A percentile compares a stretch with the other conserved stretches of the same genome.
phyloP scores from a whole-genome alignment of 1,140 invertebrate genomes.

The Neomicropteryx cornuta region DNA sequence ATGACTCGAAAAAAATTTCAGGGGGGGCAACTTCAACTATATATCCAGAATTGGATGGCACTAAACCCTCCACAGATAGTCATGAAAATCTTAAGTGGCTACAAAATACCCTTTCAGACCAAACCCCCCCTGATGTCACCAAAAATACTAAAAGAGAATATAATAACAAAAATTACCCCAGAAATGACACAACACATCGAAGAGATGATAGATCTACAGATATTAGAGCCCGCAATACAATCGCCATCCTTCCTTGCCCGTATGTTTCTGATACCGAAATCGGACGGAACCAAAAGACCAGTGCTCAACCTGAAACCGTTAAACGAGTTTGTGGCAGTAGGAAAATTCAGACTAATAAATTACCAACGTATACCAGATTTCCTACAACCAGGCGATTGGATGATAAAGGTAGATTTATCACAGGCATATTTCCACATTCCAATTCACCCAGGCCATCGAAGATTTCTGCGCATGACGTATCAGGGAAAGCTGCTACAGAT shows the following conservation, averaged over 20 bases:
- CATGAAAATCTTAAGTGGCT: too few species aligned
- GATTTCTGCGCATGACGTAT: conserved; percentile 10
- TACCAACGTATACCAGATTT: conserved; percentile 7
- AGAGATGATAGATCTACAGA: too few species aligned
- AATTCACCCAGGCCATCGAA: conserved; percentile 7
- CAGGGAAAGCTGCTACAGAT: conserved; percentile 11
- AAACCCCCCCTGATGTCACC: too few species aligned
- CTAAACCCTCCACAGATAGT: too few species aligned
- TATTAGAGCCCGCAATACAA: too few species aligned
- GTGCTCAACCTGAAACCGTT: conserved; percentile 5
- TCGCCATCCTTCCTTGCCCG: conserved; percentile 4
- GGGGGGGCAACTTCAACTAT: too few species aligned
- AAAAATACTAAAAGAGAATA: too few species aligned
- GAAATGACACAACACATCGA: too few species aligned
- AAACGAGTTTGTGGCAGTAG: conserved; percentile 3
- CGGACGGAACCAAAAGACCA: conserved; percentile 4
- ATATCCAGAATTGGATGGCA: too few species aligned
- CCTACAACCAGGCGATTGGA: conserved; percentile 13
- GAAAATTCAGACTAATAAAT: conserved; percentile 6
- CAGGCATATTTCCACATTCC: conserved; percentile 25
- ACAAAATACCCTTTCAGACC: too few species aligned
- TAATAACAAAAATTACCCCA: too few species aligned
- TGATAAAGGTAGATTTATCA: conserved; percentile 15
- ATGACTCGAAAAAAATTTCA: too few species aligned
- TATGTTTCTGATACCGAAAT: conserved; percentile 6